A percentile compares a stretch with the other conserved stretches of the same genome.
Conservation (phyloP, 2,888 invertebrate species). For the Norana najaformis region DNA sequence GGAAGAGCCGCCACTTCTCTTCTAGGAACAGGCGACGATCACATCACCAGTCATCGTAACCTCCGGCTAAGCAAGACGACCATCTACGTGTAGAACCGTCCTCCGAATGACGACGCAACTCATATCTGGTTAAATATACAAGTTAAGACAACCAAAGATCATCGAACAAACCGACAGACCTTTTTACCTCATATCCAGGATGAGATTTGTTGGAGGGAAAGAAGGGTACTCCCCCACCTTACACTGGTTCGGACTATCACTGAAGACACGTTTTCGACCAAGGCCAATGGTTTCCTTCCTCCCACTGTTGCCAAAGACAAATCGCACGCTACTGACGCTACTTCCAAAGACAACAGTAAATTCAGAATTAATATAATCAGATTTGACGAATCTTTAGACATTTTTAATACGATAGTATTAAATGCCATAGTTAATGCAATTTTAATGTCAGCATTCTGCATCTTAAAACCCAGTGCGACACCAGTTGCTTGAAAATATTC, state of each 20-base stretch:
- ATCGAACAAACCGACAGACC: background rate
- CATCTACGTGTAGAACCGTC: background rate
- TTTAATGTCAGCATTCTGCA: too few species aligned
- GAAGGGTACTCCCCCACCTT: background rate
- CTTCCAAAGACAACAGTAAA: background rate
- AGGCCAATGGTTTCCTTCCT: background rate
- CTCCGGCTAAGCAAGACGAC: background rate
- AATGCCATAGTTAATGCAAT: too few species aligned
- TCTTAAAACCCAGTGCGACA: background rate
- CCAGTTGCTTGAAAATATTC: background rate
- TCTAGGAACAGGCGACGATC: background rate
- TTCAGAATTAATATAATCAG: background rate
- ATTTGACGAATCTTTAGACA: too few species aligned
- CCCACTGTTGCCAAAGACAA: background rate
- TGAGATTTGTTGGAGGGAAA: background rate
- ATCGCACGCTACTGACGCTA: background rate
- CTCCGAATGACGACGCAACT: background rate
- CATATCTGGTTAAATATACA: background rate
- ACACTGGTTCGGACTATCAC: background rate
- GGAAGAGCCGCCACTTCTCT: slow-evolving; percentile 35
- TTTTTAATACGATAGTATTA: too few species aligned
- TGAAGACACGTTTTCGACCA: background rate
- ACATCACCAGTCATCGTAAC: background rate
- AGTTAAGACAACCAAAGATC: background rate
- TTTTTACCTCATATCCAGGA: background rate